Conservation (phyloP, 2,113 vertebrate genomes). For the Laticauda laticaudata region DNA sequence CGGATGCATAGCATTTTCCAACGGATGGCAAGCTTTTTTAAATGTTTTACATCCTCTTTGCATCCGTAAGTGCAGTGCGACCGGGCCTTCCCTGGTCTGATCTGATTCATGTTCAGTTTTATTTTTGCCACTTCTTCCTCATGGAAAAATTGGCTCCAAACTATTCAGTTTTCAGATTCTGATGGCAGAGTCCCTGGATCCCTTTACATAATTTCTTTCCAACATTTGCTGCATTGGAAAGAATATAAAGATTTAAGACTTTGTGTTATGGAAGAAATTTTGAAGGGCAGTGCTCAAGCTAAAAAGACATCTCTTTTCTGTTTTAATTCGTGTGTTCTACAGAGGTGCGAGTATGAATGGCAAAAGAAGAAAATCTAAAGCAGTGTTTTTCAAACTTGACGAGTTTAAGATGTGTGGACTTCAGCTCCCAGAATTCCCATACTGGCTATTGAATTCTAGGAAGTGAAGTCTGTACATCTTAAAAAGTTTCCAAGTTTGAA, state of each 20-base stretch:
- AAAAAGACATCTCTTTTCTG: neutral
- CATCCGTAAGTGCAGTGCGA: too few relatives aligned
- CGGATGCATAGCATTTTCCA: too few relatives aligned
- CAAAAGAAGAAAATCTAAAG: neutral
- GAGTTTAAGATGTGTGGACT: neutral
- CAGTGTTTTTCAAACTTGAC: neutral
- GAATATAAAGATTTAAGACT: neutral
- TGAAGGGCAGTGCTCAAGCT: neutral
- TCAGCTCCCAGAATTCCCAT: neutral
- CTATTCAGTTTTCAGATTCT: neutral
- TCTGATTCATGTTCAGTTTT: neutral
- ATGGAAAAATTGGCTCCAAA: neutral
- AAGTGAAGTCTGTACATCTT: neutral
- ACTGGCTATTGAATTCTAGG: neutral
- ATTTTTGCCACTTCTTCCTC: neutral
- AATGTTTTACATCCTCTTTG: too few relatives aligned
- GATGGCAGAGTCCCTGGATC: neutral
- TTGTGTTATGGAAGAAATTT: neutral
- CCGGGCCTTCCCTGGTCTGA: neutral
- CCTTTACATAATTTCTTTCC: neutral
- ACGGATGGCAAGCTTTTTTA: too few relatives aligned
- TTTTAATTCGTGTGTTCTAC: neutral
- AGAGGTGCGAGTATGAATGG: neutral
- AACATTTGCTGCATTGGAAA: neutral
- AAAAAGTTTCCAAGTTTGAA: neutral